Evolutionary conservation across 2,797 vertebrate genomes (phyloP).

Genomic region (Lophotriccus pileatus): DNA sequence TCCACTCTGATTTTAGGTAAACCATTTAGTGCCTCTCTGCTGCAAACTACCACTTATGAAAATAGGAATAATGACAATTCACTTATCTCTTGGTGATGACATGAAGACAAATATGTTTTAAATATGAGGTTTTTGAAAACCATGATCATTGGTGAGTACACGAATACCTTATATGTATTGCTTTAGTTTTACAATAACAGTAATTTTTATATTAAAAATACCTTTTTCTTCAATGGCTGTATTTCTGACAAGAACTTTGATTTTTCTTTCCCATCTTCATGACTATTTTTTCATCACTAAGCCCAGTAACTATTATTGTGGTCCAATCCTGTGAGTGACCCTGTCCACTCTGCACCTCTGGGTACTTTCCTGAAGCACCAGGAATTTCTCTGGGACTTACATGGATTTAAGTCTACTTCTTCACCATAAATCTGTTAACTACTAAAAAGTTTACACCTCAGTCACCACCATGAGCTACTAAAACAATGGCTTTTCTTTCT

Average conservation of each 20-base stretch:
- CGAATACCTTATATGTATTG: accelerated
- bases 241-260: background rate
- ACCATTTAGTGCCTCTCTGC: background rate
- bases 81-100: background rate
- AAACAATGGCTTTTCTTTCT: background rate
- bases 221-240: background rate
- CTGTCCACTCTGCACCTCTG: accelerated
- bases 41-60: background rate
- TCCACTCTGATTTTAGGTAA: background rate
- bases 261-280: background rate
- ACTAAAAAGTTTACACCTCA: background rate
- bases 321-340: too few relatives aligned
- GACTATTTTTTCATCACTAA: background rate
- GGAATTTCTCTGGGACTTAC: accelerated
- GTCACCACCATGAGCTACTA: background rate
- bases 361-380: accelerated
- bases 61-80: background rate
- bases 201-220: background rate
- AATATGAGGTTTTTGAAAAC: background rate
- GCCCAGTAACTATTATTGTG: background rate
- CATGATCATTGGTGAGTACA: accelerated
- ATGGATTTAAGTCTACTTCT: background rate
- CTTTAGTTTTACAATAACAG: background rate
- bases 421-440: background rate
- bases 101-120: background rate